These are phyloP conservation scores for Campoletis raptor DNA, from an alignment of 2,888 invertebrate species.

Conservation along the genomic window DNA sequence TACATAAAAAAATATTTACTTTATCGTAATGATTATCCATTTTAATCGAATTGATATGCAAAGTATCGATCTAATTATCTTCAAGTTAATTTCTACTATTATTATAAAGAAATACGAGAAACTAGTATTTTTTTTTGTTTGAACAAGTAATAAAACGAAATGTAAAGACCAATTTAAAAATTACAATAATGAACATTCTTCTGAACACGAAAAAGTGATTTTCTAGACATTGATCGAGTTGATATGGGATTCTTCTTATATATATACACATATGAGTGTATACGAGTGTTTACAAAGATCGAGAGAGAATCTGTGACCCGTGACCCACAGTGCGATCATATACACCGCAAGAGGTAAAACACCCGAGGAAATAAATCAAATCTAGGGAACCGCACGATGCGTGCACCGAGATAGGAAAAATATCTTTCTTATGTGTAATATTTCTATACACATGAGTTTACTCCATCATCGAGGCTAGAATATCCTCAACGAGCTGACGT, in stretches of 20 bases:
- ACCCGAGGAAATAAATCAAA: constrained; percentile 67
- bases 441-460: constrained; percentile 21
- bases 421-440: constrained; percentile 27
- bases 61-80: not conserved
- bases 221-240: constrained; percentile 24
- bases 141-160: not conserved
- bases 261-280: constrained; percentile 6
- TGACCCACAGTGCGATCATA: constrained; percentile 52
- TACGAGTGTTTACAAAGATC: constrained; percentile 37
- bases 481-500: constrained; percentile 52
- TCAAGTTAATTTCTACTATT: not conserved
- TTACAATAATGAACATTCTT: not conserved
- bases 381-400: constrained; percentile 65
- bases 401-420: constrained; percentile 61
- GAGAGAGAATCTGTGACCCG: constrained; percentile 61
- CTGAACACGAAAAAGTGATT: not conserved
- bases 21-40: not conserved
- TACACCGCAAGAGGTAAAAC: constrained; percentile 43
- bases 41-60: not conserved
- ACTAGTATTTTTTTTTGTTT: not conserved
- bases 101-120: not conserved
- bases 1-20: not conserved
- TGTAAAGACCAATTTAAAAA: not conserved
- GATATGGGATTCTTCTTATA: constrained; percentile 1
- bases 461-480: constrained; percentile 39